Percentiles rank a stretch among this genome's conserved stretches.
Evolutionary conservation across 2,113 vertebrate species (phyloP).

Genomic region (Heliornis fulica): DNA sequence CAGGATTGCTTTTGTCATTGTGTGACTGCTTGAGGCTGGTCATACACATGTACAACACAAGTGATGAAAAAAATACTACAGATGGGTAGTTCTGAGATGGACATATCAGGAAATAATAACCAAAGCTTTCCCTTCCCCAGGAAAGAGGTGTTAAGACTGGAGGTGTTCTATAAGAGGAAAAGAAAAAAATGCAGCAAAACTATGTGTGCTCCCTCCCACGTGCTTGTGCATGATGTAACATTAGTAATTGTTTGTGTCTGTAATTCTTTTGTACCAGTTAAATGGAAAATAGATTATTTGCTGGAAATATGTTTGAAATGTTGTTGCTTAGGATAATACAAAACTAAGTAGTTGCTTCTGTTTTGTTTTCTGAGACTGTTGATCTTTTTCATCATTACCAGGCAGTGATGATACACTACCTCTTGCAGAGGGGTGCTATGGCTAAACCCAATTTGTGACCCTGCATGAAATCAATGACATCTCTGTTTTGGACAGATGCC

Average conservation of each 20-base stretch:
- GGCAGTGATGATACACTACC: neutral
- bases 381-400: neutral
- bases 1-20: neutral
- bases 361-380: neutral
- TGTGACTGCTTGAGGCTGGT: conserved; percentile 5
- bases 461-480: conserved; percentile 6
- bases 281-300: neutral
- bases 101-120: conserved; percentile 32
- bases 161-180: neutral
- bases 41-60: neutral
- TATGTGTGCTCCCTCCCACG: neutral
- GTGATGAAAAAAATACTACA: conserved; percentile 27
- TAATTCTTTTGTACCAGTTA: neutral
- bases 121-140: neutral
- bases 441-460: conserved; percentile 19
- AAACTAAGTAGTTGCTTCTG: neutral
- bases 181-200: neutral
- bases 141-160: neutral
- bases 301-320: neutral
- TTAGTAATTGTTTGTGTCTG: neutral
- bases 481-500: conserved; percentile 10
- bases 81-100: neutral
- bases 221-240: neutral
- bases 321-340: neutral
- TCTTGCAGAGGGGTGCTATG: neutral